Evolutionary conservation across 2,888 invertebrate species (phyloP).

Genomic region (Tortricodes alternella): DNA sequence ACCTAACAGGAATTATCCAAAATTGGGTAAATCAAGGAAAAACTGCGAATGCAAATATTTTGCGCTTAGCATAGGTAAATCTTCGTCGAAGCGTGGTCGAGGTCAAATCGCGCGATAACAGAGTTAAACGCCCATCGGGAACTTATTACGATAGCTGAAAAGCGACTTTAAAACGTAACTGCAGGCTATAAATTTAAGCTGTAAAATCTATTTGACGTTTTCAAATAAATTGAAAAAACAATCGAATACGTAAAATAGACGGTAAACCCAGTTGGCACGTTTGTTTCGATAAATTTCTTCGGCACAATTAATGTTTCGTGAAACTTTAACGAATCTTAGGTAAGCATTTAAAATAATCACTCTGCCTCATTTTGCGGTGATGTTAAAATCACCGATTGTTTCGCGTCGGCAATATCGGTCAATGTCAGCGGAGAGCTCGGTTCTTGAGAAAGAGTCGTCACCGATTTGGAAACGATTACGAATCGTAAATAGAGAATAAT

Average conservation of each 20-base stretch:
- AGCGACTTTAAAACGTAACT: not conserved
- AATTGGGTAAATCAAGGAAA: not conserved
- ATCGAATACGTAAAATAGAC: not conserved
- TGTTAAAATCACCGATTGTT: constrained; percentile 53
- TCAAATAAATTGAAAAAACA: constrained; percentile 1
- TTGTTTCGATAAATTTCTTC: constrained; percentile 1
- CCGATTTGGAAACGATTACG: constrained; percentile 5
- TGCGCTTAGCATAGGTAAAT: not conserved
- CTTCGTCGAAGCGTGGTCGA: not conserved
- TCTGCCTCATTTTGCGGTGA: constrained; percentile 40
- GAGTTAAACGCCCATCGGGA: not conserved
- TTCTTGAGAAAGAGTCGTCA: constrained; percentile 51
- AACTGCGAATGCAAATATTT: not conserved
- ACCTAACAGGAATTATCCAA: too few relatives aligned
- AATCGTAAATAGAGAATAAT: not conserved
- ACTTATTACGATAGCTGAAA: constrained; percentile 1
- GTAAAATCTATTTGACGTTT: constrained; percentile 3
- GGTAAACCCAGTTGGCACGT: constrained; percentile 18
- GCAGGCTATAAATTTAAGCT: not conserved
- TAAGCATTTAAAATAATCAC: constrained; percentile 34
- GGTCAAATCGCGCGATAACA: not conserved
- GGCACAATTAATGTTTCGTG: not conserved
- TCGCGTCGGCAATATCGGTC: constrained; percentile 71
- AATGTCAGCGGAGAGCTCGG: constrained; percentile 70
- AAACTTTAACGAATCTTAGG: constrained; percentile 14